These are phyloP conservation scores for Sminthopsis crassicaudata DNA, from an alignment of 2,113 vertebrate species.

Conservation along the genomic window DNA sequence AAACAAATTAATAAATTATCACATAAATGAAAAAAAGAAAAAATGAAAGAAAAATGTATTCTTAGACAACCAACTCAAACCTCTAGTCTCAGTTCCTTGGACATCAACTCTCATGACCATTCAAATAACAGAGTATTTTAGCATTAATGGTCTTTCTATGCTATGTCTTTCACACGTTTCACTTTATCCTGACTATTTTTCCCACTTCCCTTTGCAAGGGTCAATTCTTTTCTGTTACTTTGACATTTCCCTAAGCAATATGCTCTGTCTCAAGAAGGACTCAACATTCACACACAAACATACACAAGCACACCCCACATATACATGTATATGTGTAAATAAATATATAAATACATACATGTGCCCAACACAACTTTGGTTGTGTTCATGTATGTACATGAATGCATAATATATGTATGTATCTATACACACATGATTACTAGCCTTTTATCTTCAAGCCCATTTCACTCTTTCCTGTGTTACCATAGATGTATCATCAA, in stretches of 20 bases:
- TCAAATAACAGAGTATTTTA: not conserved
- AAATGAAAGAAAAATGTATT: too few relatives aligned
- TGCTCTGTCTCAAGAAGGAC: not conserved
- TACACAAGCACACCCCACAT: too few relatives aligned
- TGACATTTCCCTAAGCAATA: not conserved
- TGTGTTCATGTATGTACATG: too few relatives aligned
- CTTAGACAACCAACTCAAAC: too few relatives aligned
- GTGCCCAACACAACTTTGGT: too few relatives aligned
- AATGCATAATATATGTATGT: too few relatives aligned
- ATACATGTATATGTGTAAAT: too few relatives aligned
- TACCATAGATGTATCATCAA: not conserved
- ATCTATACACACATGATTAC: too few relatives aligned
- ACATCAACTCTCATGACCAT: not conserved
- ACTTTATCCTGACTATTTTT: not conserved
- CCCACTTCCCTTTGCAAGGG: not conserved
- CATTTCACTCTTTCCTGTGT: not conserved
- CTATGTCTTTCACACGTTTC: not conserved
- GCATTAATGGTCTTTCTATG: not conserved
- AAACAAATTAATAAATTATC: too few relatives aligned
- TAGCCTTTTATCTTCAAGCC: not conserved
- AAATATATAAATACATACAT: too few relatives aligned
- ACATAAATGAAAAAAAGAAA: too few relatives aligned
- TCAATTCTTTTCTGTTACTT: not conserved
- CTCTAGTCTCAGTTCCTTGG: too few relatives aligned
- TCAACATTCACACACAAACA: not conserved